phyloP scores from a whole-genome alignment of 2,797 vertebrate species.

The Garrulus glandarius region DNA sequence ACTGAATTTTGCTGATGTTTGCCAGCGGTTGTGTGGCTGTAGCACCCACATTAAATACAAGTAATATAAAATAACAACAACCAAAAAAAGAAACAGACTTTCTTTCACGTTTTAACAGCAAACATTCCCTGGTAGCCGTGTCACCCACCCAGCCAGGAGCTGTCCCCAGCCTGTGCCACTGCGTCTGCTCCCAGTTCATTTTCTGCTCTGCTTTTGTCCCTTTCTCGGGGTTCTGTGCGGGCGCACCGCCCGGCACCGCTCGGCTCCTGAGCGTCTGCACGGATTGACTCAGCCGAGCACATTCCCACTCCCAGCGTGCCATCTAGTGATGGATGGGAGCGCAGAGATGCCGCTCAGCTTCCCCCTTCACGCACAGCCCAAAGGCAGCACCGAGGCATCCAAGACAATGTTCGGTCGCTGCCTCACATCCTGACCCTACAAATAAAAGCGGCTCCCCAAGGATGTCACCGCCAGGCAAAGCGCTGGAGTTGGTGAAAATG shows the following conservation, averaged over 20 bases:
- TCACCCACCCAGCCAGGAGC: neutral
- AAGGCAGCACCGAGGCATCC: neutral
- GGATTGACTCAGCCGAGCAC: neutral
- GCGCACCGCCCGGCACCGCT: fast-evolving
- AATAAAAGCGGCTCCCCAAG: neutral
- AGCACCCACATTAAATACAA: neutral
- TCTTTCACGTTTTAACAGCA: neutral
- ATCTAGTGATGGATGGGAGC: slow-evolving; percentile 51
- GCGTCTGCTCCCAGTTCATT: neutral
- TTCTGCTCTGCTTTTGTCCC: neutral
- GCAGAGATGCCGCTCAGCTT: neutral
- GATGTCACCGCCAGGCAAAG: neutral
- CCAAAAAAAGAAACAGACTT: no score
- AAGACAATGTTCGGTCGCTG: fast-evolving
- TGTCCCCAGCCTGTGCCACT: neutral
- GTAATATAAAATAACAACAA: fast-evolving
- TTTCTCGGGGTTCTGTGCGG: neutral
- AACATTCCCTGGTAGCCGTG: neutral
- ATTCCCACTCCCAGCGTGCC: slow-evolving; percentile 58
- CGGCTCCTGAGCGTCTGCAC: neutral
- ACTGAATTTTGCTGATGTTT: neutral
- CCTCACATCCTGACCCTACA: fast-evolving
- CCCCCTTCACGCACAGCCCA: fast-evolving
- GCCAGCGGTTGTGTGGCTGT: fast-evolving
- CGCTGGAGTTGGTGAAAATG: fast-evolving